Evolutionary conservation across 2,113 vertebrate genomes (phyloP), one percentile per base, ranked within the genome.

Genomic region (Cichladusa arquata): DNA sequence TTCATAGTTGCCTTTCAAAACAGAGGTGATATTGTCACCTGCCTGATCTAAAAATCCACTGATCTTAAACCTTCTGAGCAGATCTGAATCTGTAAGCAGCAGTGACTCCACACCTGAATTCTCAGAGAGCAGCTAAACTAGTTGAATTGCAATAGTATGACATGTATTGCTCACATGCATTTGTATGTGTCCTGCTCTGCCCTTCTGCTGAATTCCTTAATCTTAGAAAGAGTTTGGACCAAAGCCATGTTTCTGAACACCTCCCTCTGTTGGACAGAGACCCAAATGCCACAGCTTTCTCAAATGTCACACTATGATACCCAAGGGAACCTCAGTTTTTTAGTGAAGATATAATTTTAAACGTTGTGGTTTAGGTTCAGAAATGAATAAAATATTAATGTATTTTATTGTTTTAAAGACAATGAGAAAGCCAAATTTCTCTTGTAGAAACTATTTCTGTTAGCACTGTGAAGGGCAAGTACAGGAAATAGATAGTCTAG

Each of bases 261-360:
- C 93, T 83, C 93, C 90, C 92, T 95, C 90, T 96, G 56, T 96
- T 90, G 90, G 93, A 93, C 90, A 66, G 31, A 62, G 56, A 88
- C 89, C 57, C 73, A 79, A 69, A 85, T 65, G 77, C 90, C 77
- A 64, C 88, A 88, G 67, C 56, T 74, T 80, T 81, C 90, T 94
- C 82, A 67, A 24, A 70, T 74, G 47, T 74, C 95, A 47, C 25
- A 6, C 56, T 60, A 1, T 3, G 24, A 47, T 12, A 17, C 8
- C 16, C 31, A 51, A 77, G 60, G 74, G 60, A 73, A 64, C 29
- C 17, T 29, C 40, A 53, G 20, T 9, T 81, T 91, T 8, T 0
- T 20, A 66, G 44, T 48, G 53, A 86, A 71, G 31, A 60, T 19
- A 34, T 3, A 0, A 25, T 73, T 77, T 77, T 56, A 88, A 83